Evolutionary conservation across 2,888 invertebrate species (phyloP).

Genomic region (Chymomyza fuscimana): DNA sequence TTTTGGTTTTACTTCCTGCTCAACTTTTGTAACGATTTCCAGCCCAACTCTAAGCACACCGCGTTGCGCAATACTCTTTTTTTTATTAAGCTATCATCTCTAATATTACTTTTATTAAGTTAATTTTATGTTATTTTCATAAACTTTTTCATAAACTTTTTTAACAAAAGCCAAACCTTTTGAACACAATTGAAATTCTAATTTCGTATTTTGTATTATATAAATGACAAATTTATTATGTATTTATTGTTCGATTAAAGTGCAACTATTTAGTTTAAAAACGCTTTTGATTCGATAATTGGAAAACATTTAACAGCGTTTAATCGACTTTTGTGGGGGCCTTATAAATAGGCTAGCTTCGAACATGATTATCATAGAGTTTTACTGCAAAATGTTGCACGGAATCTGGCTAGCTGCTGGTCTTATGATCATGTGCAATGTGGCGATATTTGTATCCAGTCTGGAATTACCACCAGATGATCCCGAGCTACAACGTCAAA

Average conservation of each 20-base stretch:
- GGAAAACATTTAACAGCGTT: slow-evolving; percentile 14
- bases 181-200: slow-evolving; percentile 17
- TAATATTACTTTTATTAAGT: neutral
- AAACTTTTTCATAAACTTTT: neutral
- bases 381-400: slow-evolving; percentile 31
- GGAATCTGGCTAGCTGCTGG: neutral
- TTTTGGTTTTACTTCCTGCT: neutral
- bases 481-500: slow-evolving; percentile 43
- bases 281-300: slow-evolving; percentile 25
- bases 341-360: slow-evolving; percentile 2
- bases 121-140: slow-evolving; percentile 3
- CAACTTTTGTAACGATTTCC: slow-evolving; percentile 1
- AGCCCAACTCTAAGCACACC: slow-evolving; percentile 60
- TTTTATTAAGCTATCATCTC: neutral
- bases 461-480: slow-evolving; percentile 42
- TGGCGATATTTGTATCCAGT: neutral
- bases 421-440: slow-evolving; percentile 6
- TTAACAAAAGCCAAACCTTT: neutral
- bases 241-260: slow-evolving; percentile 73
- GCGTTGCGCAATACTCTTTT: slow-evolving; percentile 58
- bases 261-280: slow-evolving; percentile 64
- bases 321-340: neutral
- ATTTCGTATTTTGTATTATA: slow-evolving; percentile 54
- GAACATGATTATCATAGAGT: neutral
- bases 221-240: slow-evolving; percentile 61